Evolutionary conservation across 2,888 invertebrate species (phyloP).

Genomic region (Phymatocera aterrima): DNA sequence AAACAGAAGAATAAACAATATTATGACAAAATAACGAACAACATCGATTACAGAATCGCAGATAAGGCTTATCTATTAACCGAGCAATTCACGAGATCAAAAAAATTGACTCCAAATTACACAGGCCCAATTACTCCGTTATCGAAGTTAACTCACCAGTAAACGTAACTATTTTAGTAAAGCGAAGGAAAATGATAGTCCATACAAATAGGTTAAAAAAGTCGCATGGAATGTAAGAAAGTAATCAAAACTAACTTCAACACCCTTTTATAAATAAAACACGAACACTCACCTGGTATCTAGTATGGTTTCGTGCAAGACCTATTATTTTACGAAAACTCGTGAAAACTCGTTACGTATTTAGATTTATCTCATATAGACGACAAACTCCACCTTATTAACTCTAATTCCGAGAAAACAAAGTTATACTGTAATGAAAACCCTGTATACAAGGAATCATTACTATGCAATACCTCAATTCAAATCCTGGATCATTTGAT

Average conservation of each 20-base stretch:
- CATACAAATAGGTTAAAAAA: conserved; percentile 20
- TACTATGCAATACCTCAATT: too few species aligned
- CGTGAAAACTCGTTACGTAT: too few species aligned
- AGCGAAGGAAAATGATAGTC: conserved; percentile 29
- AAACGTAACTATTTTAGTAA: conserved; percentile 14
- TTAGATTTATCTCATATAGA: too few species aligned
- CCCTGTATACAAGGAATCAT: too few species aligned
- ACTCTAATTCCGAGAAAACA: too few species aligned
- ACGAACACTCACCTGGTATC: background rate
- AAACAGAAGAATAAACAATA: conserved; percentile 56
- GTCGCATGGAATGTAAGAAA: background rate
- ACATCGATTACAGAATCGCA: conserved; percentile 49
- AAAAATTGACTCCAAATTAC: conserved; percentile 48
- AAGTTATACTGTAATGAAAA: too few species aligned
- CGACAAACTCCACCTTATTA: too few species aligned
- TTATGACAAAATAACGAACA: conserved; percentile 53
- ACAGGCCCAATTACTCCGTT: conserved; percentile 48
- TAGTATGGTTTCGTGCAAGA: background rate
- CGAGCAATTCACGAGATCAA: conserved; percentile 47
- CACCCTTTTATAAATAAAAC: background rate
- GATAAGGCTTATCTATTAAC: conserved; percentile 53
- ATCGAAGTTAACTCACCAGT: conserved; percentile 20
- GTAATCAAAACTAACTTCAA: background rate
- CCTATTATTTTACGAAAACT: too few species aligned
- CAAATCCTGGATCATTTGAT: too few species aligned